Evolutionary conservation across 2,113 vertebrate species (phyloP).

Genomic region (Cheirogaleus medius): DNA sequence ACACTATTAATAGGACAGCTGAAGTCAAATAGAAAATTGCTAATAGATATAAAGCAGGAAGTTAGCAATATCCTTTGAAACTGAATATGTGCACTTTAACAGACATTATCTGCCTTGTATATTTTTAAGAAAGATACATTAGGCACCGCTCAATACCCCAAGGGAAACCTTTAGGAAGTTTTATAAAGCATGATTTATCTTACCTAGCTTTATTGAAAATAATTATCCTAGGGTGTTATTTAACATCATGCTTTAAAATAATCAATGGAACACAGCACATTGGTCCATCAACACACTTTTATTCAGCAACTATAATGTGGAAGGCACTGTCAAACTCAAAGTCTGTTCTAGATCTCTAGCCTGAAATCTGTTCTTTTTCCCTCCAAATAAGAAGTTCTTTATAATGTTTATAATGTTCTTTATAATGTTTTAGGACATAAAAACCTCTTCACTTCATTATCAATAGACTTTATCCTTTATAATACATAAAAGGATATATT

Average conservation of each 20-base stretch:
- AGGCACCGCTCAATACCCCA: not conserved
- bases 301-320: not conserved
- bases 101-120: conserved; percentile 14
- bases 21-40: conserved; percentile 53
- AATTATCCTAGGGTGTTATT: conserved; percentile 40
- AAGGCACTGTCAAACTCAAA: conserved; percentile 2
- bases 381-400: not conserved
- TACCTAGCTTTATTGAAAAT: conserved; percentile 10
- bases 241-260: conserved; percentile 48
- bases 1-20: conserved; percentile 49
- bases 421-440: conserved; percentile 2
- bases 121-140: conserved; percentile 61
- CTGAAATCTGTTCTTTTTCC: not conserved
- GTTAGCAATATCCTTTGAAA: conserved; percentile 52
- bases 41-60: conserved; percentile 62
- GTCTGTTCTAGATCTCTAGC: not conserved
- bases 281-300: not conserved
- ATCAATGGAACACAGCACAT: conserved; percentile 27
- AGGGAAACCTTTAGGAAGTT: conserved; percentile 24
- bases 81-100: conserved; percentile 9
- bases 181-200: conserved; percentile 34
- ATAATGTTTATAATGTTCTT: conserved; percentile 11
- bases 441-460: not conserved
- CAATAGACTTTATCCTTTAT: not conserved
- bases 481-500: not conserved